These are phyloP conservation scores for Bolinopsis microptera DNA, from an alignment of 37 sponge, comb jelly and placozoan genomes.

Conservation along the genomic window DNA sequence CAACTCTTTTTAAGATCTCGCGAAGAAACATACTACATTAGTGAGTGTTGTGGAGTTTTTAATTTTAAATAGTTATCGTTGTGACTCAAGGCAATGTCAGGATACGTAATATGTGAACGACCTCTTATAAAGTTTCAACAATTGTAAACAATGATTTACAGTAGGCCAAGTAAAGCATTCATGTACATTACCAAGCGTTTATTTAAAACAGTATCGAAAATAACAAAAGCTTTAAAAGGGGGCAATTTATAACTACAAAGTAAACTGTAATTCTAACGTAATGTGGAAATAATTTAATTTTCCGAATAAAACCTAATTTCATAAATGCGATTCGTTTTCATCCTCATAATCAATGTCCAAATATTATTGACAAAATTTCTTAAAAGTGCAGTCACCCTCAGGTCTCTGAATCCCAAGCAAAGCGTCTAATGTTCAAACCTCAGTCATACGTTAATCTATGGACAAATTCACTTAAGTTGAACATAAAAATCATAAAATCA, in stretches of 20 bases:
- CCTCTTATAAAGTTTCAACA: too few species aligned
- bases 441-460: not conserved
- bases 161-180: conserved; percentile 32
- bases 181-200: conserved; percentile 22
- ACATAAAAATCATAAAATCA: not conserved
- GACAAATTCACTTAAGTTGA: not conserved
- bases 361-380: not conserved
- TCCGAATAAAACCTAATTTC: not conserved
- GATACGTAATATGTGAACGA: too few species aligned
- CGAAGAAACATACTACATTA: too few species aligned
- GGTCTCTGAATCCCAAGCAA: not conserved
- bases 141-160: not conserved
- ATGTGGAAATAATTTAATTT: not conserved
- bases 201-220: conserved; percentile 45
- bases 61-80: too few species aligned
- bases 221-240: conserved; percentile 65
- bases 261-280: not conserved
- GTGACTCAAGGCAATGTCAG: too few species aligned
- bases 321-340: not conserved
- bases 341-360: not conserved
- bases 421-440: not conserved
- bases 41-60: too few species aligned
- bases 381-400: not conserved
- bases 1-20: too few species aligned
- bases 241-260: conserved; percentile 39